These are phyloP conservation scores for Drosophila chauvacae DNA, from an alignment of 1,140 invertebrate species.

Conservation along the genomic window DNA sequence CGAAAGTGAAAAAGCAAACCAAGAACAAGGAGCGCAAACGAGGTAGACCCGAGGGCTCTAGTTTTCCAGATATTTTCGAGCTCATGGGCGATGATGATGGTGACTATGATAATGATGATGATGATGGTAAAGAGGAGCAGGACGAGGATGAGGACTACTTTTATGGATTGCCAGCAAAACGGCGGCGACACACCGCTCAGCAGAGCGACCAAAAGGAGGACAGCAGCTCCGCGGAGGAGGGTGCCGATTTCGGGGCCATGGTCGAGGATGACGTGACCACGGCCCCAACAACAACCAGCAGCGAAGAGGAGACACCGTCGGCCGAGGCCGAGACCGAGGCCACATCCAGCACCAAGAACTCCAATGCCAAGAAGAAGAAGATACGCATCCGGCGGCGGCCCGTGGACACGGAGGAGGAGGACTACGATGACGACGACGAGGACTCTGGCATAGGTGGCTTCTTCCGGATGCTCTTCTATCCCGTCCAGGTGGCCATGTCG, in stretches of 20 bases:
- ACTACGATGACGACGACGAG: constrained; percentile 54
- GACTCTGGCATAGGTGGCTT: constrained; percentile 62
- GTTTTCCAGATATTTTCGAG: constrained; percentile 59
- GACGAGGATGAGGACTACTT: constrained; percentile 50
- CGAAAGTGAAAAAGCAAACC: background rate
- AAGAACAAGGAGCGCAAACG: constrained; percentile 21
- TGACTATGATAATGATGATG: constrained; percentile 29
- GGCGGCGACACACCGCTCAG: background rate
- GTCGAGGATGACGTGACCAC: constrained; percentile 44
- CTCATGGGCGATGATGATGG: constrained; percentile 51
- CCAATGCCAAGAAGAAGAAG: constrained; percentile 60
- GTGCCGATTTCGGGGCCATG: constrained; percentile 75
- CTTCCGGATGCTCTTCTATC: constrained; percentile 81
- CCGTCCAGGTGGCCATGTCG: constrained; percentile 73
- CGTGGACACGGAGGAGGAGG: constrained; percentile 47
- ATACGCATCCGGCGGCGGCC: constrained; percentile 66
- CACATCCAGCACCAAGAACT: constrained; percentile 56
- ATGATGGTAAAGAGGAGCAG: constrained; percentile 36
- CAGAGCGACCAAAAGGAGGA: constrained; percentile 31
- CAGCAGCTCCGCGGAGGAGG: constrained; percentile 74
- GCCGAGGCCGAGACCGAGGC: constrained; percentile 25
- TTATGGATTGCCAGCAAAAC: constrained; percentile 2
- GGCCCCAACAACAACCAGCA: background rate
- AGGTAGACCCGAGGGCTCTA: constrained; percentile 1
- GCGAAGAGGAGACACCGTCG: background rate